Evolutionary conservation across 2,888 invertebrate species (phyloP), one percentile per base, ranked within the genome.

Genomic region (Euspilapteryx auroguttella): DNA sequence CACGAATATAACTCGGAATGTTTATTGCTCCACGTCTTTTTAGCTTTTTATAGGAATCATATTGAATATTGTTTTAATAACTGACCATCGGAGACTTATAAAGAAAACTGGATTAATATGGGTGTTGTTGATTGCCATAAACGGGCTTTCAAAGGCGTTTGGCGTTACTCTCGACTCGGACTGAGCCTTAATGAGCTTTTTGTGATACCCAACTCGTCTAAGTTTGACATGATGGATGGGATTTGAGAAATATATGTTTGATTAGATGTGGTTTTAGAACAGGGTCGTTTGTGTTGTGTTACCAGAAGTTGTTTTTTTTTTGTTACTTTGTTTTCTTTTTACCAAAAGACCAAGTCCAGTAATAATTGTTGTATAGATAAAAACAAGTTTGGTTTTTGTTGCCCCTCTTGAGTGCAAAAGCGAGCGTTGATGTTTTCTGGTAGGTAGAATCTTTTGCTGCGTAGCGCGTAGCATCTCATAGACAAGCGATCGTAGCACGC

Each of bases 211-310:
- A n/a, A n/a, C n/a, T 55, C 49, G 47, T 44, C 26, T 41, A 40
- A 43, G 47, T 44, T 47, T 50, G 55, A 61, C 55, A 41, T 71
- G 71, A 73, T 71, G 62, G 62, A 73, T 64, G 68, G 46, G 56
- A 46, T 55, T 44, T 47, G 54, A 57, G 51, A 50, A 59, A n/a
- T n/a, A n/a, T 61, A 45, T 68, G 59, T 69, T 68, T 66, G 66
- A 65, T 68, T 63, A 59, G 58, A 45, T 50, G 49, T 54, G 47
- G 46, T 40, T 37, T 47, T n/a, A n/a, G n/a, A n/a, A n/a, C n/a
- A n/a, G n/a, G n/a, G n/a, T n/a, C n/a, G n/a, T n/a, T n/a, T n/a
- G n/a, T n/a, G n/a, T n/a, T n/a, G n/a, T n/a, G n/a, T n/a, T n/a
- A n/a, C n/a, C n/a, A n/a, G n/a, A n/a, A n/a, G n/a, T n/a, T n/a